phyloP scores from a whole-genome alignment of 1,140 invertebrate genomes.

The Dendrolimus punctatus region DNA sequence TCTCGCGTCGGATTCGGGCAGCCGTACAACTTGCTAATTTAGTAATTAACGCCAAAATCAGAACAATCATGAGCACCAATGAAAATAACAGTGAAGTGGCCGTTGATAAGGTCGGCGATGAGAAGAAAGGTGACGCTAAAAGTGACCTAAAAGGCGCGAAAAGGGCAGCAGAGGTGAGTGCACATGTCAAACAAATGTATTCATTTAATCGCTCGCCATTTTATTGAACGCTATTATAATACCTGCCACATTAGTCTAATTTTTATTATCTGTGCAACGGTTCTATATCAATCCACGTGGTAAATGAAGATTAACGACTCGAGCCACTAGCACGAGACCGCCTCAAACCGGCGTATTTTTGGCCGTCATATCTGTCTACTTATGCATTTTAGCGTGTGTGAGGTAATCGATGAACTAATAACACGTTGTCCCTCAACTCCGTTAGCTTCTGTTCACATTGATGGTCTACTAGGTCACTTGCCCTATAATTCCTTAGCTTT shows the following conservation, averaged over 20 bases:
- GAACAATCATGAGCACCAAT: conserved; percentile 85
- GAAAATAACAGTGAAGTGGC: conserved; percentile 87
- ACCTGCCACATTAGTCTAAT: conserved; percentile 20
- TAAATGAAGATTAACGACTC: conserved; percentile 5
- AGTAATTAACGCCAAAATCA: conserved; percentile 67
- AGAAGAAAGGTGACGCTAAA: conserved; percentile 81
- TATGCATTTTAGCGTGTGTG: conserved; percentile 38
- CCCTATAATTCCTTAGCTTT: conserved; percentile 36
- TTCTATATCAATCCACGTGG: conserved; percentile 21
- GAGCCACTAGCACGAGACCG: conserved; percentile 12
- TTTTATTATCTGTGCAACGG: conserved; percentile 6
- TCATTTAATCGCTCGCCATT: conserved; percentile 69
- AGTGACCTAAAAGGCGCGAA: conserved; percentile 89
- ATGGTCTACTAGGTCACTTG: conserved; percentile 4
- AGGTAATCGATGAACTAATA: conserved; percentile 60
- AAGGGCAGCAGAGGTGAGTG: conserved; percentile 89
- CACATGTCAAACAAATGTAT: conserved; percentile 67
- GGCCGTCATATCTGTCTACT: conserved; percentile 38
- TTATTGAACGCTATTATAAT: conserved; percentile 59
- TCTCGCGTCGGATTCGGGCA: conserved; percentile 74
- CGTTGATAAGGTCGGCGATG: conserved; percentile 86
- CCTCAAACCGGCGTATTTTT: conserved; percentile 53
- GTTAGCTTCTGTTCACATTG: not conserved
- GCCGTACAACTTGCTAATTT: conserved; percentile 62
- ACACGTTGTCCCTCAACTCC: conserved; percentile 14